Evolutionary conservation across 2,113 vertebrate species (phyloP).

Genomic region (Lepisosteus oculatus): DNA sequence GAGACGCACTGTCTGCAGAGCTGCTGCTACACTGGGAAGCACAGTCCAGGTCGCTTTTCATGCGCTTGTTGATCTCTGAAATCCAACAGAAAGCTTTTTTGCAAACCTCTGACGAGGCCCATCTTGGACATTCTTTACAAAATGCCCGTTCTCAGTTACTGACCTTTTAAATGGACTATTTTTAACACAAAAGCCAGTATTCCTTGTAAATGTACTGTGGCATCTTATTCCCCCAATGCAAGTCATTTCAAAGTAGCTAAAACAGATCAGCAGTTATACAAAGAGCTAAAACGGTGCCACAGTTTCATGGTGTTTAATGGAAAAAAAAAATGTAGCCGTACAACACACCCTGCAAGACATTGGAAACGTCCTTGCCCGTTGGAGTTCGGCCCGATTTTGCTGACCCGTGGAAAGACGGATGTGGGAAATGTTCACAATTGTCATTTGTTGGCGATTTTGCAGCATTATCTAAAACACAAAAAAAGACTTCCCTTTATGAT

Average conservation of each 20-base stretch:
- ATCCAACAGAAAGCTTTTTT: neutral
- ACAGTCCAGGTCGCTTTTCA: conserved; percentile 38
- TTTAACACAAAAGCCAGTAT: no score
- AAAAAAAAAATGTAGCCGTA: neutral
- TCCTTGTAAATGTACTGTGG: no score
- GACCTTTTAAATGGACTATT: no score
- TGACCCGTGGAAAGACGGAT: conserved; percentile 26
- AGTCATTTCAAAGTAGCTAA: neutral
- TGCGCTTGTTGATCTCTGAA: conserved; percentile 34
- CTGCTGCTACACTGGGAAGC: conserved; percentile 55
- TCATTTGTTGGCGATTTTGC: conserved; percentile 44
- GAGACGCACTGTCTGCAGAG: conserved; percentile 46
- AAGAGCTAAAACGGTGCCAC: no score
- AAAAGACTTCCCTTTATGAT: neutral
- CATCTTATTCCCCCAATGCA: no score
- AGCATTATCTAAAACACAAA: conserved; percentile 50
- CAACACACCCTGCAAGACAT: neutral
- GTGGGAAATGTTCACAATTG: conserved; percentile 34
- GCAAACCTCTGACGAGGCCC: no score
- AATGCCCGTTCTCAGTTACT: no score
- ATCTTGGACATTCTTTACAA: no score
- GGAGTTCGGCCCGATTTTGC: conserved; percentile 39
- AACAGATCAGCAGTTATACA: no score
- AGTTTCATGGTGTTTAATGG: neutral
- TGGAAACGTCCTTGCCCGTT: conserved; percentile 19